Base-by-base conservation (phyloP, 2,888 invertebrate species). In the Oasisia sp. region DNA sequence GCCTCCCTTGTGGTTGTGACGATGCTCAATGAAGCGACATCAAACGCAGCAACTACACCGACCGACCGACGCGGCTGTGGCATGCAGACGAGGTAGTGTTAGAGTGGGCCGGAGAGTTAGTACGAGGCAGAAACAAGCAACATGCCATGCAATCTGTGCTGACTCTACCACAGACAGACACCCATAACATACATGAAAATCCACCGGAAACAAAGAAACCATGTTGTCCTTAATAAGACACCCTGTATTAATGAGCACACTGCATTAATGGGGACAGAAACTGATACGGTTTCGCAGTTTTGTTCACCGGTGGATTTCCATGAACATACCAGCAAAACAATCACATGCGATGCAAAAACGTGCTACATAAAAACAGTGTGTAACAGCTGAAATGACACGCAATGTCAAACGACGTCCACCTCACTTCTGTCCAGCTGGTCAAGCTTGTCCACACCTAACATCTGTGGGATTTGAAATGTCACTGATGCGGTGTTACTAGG, bases 111-210 rank as follows among this genome's bases (percentile, higher is more conserved):
- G 1, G 27, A 74, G 74, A 7, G n/a, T 74, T 74, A 74, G 74
- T 74, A 74, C 19, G 3, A 74, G n/a, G 74, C 74, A 74, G 74
- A 74, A 74, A 74, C 74, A 74, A 74, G 74, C 74, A 74, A 19
- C 74, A 74, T 74, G 74, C 74, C 74, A 74, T n/a, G 74, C 74
- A 27, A 74, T 74, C 74, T 74, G 74, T 74, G 74, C 74, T 74
- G 27, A 74, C 74, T 74, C 27, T 27, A 74, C 5, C 74, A 74
- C 74, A 74, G n/a, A 56, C 19, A 74, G 27, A 74, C 74, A 74
- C 7, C 14, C 7, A 74, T 74, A 74, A 74, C 74, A 74, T 74
- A 74, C 27, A 19, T 74, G 74, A 74, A 74, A 74, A 74, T 74
- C 74, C 74, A 74, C 74, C 74, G 74, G 7, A 74, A 74, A 74